A percentile compares a stretch with the other conserved stretches of the same genome.
phyloP scores from a whole-genome alignment of 2,888 invertebrate genomes.

The Drosophila sordidapex region DNA sequence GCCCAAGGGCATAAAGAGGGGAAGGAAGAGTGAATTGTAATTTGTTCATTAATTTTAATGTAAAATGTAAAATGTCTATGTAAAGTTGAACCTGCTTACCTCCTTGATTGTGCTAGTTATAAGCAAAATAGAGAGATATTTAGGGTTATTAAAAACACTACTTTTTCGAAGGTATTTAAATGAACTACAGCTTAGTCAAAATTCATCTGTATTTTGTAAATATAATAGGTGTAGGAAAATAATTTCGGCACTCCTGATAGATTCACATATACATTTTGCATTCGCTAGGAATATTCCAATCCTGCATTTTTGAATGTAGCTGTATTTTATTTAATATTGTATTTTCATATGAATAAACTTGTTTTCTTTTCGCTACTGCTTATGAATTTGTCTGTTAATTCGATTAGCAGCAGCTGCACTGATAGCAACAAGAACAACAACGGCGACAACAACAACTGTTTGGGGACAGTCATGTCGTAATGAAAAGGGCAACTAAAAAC shows the following conservation, averaged over 20 bases:
- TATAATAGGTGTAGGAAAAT: neutral
- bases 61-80: neutral
- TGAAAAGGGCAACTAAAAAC: slow-evolving; percentile 76
- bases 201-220: neutral
- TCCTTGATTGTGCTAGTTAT: neutral
- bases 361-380: neutral
- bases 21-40: neutral
- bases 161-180: neutral
- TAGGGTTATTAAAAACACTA: neutral
- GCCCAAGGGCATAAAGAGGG: neutral
- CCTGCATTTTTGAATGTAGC: neutral
- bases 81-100: neutral
- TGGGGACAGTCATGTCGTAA: slow-evolving; percentile 51
- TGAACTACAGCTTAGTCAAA: no score
- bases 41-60: neutral
- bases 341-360: neutral
- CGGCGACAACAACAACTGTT: slow-evolving; percentile 18
- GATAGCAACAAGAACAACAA: slow-evolving; percentile 16
- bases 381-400: slow-evolving; percentile 35
- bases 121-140: neutral
- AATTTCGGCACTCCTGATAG: neutral
- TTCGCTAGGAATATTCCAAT: neutral
- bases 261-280: neutral
- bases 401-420: slow-evolving; percentile 49
- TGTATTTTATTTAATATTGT: neutral